phyloP scores from a whole-genome alignment of 2,797 vertebrate genomes.

The Acipenser transmontanus region DNA sequence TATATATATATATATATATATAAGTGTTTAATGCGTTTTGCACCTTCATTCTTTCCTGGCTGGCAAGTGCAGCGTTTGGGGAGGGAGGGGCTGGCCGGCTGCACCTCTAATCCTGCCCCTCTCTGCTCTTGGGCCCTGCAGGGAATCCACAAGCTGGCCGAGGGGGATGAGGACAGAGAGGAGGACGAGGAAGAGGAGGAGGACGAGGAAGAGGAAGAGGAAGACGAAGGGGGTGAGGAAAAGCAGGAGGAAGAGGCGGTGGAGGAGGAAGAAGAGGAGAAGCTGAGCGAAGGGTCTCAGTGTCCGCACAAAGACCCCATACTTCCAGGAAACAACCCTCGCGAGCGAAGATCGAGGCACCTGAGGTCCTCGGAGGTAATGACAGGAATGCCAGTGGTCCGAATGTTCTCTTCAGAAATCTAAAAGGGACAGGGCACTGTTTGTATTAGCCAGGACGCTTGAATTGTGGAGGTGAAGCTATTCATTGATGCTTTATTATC shows the following conservation, averaged over 20 bases:
- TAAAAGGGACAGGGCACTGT: too few species aligned
- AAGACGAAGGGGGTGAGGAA: slow-evolving; percentile 76
- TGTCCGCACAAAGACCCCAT: slow-evolving; percentile 40
- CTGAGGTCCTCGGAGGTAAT: slow-evolving; percentile 47
- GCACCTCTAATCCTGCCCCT: neutral
- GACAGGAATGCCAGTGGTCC: neutral
- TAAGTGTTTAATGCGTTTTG: neutral
- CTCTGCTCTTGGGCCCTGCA: slow-evolving; percentile 31
- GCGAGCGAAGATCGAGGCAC: slow-evolving; percentile 63
- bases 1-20: slow-evolving; percentile 10
- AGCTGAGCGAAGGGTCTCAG: slow-evolving; percentile 36
- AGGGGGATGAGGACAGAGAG: slow-evolving; percentile 75
- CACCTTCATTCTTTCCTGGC: neutral
- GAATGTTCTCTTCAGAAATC: too few species aligned
- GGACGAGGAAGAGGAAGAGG: slow-evolving; percentile 48
- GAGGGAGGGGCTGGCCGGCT: neutral
- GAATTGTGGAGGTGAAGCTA: too few species aligned
- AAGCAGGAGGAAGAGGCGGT: slow-evolving; percentile 50
- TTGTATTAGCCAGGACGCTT: too few species aligned
- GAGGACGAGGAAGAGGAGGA: slow-evolving; percentile 67
- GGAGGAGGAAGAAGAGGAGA: slow-evolving; percentile 40
- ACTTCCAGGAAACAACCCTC: slow-evolving; percentile 13
- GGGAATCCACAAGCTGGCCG: slow-evolving; percentile 80
- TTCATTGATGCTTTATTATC: too few species aligned
- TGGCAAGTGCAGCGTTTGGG: too few species aligned